Evolutionary conservation across 2,797 vertebrate species (phyloP), one percentile per base, ranked within the genome.

Genomic region (Cygnus olor): DNA sequence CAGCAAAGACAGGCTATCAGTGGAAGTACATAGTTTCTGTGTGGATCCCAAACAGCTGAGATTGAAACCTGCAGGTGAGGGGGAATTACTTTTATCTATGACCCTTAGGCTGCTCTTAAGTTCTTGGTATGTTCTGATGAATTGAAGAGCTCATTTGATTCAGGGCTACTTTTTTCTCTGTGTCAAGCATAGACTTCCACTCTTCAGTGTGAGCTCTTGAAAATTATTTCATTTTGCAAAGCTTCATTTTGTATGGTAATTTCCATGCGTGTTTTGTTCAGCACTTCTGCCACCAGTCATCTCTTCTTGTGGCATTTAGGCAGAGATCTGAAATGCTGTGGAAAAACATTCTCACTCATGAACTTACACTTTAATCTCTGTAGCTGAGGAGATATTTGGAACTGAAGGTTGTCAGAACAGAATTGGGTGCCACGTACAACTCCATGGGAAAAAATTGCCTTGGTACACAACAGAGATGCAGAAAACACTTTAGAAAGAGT

Each of bases 161-260:
- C 40, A n/a, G 34, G 22, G 88, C 61, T 91, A 82, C 71, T 58
- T 85, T 89, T 6, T 89, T 89, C 3, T 88, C 53, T 78, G 1
- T 63, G 65, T 12, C 15, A 63, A n/a, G 32, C 68, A 60, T 53
- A 76, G 78, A 19, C 68, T 80, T 89, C 56, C 68, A 60, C 44
- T 86, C 65, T 38, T 81, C 40, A 88, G 76, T 57, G 80, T 40
- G 79, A 81, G 80, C 81, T 87, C 80, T 68, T 38, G 79, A 18
- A 88, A 88, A 91, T 89, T 80, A 90, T 72, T 56, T 86, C 65
- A 38, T 91, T 79, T 80, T 17, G 27, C 91, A 93, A 89, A 82
- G 61, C 16, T 16, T 8, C 27, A 16, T 53, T n/a, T 54, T 49
- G 79, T 63, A 22, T 12, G 45, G 28, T 24, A 15, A 27, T 60